Percentiles rank a stretch among this genome's conserved stretches.
These are phyloP conservation scores for Oreochromis aureus DNA, from an alignment of 2,113 vertebrate genomes.

Conservation along the genomic window DNA sequence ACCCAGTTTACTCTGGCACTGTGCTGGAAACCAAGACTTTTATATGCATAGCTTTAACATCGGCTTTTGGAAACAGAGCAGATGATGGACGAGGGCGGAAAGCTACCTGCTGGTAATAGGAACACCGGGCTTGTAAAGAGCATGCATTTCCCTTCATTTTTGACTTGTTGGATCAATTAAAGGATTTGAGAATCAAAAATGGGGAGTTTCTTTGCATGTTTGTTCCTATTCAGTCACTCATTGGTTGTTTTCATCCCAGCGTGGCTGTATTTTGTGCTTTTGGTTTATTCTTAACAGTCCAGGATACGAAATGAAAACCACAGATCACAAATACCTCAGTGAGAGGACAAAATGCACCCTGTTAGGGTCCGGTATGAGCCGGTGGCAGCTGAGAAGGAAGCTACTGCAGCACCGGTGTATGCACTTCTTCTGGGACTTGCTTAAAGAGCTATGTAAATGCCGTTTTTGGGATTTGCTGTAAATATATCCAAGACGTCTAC, in stretches of 20 bases:
- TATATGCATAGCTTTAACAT: slow-evolving; percentile 56
- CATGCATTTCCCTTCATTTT: background rate
- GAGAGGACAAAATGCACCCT: slow-evolving; percentile 17
- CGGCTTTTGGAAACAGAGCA: slow-evolving; percentile 27
- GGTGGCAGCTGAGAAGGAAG: background rate
- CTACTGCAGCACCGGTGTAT: background rate
- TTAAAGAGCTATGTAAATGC: background rate
- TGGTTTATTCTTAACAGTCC: slow-evolving; percentile 12
- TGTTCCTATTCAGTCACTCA: background rate
- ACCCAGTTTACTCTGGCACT: slow-evolving; percentile 74
- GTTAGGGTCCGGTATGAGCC: slow-evolving; percentile 6
- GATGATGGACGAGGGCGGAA: slow-evolving; percentile 57
- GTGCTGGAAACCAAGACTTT: slow-evolving; percentile 58
- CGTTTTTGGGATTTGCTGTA: background rate
- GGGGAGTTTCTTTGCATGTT: background rate
- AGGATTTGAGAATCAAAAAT: background rate
- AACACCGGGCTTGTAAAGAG: slow-evolving; percentile 42
- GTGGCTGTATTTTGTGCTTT: background rate
- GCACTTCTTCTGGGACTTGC: background rate
- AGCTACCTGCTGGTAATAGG: slow-evolving; percentile 54
- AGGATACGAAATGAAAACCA: slow-evolving; percentile 26
- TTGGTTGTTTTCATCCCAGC: background rate
- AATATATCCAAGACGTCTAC: background rate
- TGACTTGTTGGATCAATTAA: slow-evolving; percentile 17
- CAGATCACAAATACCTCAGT: slow-evolving; percentile 33